Conservation (phyloP, 2,113 vertebrate genomes). For the Seriola rivoliana region DNA sequence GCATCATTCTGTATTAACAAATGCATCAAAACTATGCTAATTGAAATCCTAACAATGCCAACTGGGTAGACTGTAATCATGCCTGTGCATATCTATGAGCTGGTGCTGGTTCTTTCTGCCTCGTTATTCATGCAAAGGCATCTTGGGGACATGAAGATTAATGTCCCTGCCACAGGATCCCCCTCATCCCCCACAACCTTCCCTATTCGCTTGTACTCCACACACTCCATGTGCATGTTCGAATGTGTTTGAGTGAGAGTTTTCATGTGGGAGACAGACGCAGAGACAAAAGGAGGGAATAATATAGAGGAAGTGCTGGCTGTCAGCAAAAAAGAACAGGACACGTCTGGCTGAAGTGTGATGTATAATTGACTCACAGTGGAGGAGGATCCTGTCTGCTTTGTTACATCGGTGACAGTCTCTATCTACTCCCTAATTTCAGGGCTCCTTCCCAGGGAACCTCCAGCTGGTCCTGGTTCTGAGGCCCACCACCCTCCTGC, state of each 20-base stretch:
- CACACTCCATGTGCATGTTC: conserved; percentile 1
- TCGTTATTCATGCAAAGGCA: conserved; percentile 34
- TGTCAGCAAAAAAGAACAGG: conserved; percentile 25
- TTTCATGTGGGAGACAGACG: conserved; percentile 29
- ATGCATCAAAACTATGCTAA: not conserved
- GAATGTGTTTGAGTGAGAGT: conserved; percentile 25
- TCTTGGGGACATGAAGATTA: conserved; percentile 48
- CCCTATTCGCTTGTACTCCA: not conserved
- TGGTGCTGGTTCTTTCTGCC: not conserved
- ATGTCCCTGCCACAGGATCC: conserved; percentile 44
- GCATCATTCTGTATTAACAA: not conserved
- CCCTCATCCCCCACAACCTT: conserved; percentile 24
- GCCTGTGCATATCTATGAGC: not conserved
- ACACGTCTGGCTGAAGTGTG: not conserved
- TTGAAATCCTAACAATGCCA: not conserved
- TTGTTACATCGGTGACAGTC: not conserved
- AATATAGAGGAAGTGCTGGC: not conserved
- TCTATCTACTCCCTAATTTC: conserved; percentile 18
- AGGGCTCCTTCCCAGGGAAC: conserved; percentile 98
- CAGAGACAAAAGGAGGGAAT: conserved; percentile 21
- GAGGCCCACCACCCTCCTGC: conserved; percentile 92
- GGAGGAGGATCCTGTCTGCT: not conserved
- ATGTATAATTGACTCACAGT: conserved; percentile 9
- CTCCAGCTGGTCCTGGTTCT: conserved; percentile 96
- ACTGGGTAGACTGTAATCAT: not conserved